Base-by-base conservation (phyloP, 2,797 vertebrate genomes). In the Diplodus sargus region DNA sequence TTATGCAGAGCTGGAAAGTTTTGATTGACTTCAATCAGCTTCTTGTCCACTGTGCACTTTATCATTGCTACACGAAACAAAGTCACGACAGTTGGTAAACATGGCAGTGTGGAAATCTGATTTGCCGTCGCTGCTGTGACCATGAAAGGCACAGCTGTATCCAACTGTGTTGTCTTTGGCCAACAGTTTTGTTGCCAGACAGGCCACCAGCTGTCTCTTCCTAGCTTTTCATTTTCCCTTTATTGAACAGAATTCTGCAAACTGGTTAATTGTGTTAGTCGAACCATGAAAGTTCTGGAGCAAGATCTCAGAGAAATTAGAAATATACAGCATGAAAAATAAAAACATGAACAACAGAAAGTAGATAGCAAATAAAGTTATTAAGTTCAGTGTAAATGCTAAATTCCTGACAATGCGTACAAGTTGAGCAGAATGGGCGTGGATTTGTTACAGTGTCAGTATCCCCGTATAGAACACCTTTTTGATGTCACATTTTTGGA, bases 31-130 rank as follows among this genome's bases (percentile, higher is more conserved):
- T 52, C 2, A 4, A 22, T 58, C 58, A 20, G 23, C 20, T 39
- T 56, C 57, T 30, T 34, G 64, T 74, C 51, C 42, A 18, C 57
- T 25, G 52, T 73, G 56, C 15, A 54, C 28, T 56, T 28, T n/a
- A 20, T 42, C 17, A 49, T 9, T 42, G 42, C 63, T 58, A 25
- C 6, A 52, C 30, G 49, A 79, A 63, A 82, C 51, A 78, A 78
- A 85, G 79, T 62, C 81, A 63, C 56, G 77, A 17, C 71, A 74
- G 76, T 74, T 69, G 69, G 69, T 73, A 34, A 82, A 87, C 75
- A 74, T 64, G 43, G 56, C 57, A 75, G 85, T 71, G 70, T 87
- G 79, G 69, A 82, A 82, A 86, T 82, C 57, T 23, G 76, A 86
- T 83, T 85, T 83, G 53, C 39, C 59, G 68, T 74, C n/a, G 16